Evolutionary conservation across 2,888 invertebrate genomes (phyloP), one percentile per base, ranked within the genome.

Genomic region (Pseudococcus longispinus): DNA sequence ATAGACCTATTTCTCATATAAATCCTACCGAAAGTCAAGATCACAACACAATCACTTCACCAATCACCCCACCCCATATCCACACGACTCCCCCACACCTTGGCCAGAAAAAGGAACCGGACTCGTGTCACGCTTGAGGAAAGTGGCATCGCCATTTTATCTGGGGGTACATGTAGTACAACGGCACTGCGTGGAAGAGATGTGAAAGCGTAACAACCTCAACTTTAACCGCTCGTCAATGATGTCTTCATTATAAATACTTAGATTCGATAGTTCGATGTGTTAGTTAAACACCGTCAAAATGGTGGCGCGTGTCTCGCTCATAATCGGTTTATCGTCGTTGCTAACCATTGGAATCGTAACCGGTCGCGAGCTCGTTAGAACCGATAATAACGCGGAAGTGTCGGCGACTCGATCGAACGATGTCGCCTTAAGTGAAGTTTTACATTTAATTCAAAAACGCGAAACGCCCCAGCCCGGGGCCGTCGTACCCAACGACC

Each of bases 391-490:
- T 18, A 29, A 84, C 84, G 87, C 13, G 60, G 87, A 65, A 92
- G 70, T 74, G 26, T 1, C 23, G 26, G 23, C 60, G 65, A 92
- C 89, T 91, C 92, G 87, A 91, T 92, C 0, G 92, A 92, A 87
- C 23, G 92, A 92, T 88, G 92, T 82, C n/a, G 86, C 87, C 44
- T 65, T 85, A 86, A 83, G 65, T 83, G 65, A 18, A 26, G 8
- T 18, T 23, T 29, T 8, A n/a, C 83, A 32, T 29, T 23, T 3
- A 51, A 65, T 74, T 29, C 87, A 18, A 23, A 32, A 18, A 74
- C 55, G 80, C 3, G 85, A 87, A 85, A 82, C 74, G 13, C 46
- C 87, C 51, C 46, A 84, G 42, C 29, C 82, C 51, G 55, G 82
- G 2, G 32, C 85, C n/a, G 3, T 85, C 70, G 55, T 26, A 11